Conservation (phyloP, 2,888 invertebrate species). For the Branchellion lobata region DNA sequence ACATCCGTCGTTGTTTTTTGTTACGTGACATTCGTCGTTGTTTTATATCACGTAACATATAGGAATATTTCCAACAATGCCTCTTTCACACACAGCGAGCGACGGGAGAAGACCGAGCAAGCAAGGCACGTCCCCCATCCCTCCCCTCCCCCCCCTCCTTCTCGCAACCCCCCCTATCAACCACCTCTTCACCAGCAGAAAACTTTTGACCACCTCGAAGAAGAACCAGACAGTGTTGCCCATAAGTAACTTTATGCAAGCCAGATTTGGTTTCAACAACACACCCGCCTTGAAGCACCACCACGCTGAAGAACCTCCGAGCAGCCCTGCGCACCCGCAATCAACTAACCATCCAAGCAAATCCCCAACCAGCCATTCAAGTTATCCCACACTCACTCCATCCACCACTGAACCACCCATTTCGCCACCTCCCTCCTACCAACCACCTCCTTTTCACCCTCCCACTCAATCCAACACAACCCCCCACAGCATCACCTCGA, state of each 20-base stretch:
- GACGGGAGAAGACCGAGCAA: slow-evolving; percentile 14
- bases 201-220: slow-evolving; percentile 52
- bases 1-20: not conserved
- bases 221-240: slow-evolving; percentile 47
- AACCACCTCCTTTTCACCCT: too few relatives aligned
- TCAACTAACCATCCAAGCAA: not conserved
- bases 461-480: not conserved
- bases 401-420: not conserved
- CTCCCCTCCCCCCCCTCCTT: slow-evolving; percentile 55
- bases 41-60: not conserved
- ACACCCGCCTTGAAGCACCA: not conserved
- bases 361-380: not conserved
- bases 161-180: slow-evolving; percentile 59
- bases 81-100: not conserved
- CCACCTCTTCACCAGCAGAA: slow-evolving; percentile 59
- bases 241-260: slow-evolving; percentile 56
- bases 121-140: slow-evolving; percentile 2
- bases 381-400: not conserved
- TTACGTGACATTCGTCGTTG: not conserved
- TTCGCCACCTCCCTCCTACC: not conserved
- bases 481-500: not conserved
- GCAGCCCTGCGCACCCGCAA: not conserved
- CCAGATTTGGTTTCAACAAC: slow-evolving; percentile 1
- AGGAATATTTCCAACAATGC: too few relatives aligned
- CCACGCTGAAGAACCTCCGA: not conserved